Evolutionary conservation across 2,888 invertebrate species (phyloP).

Genomic region (Melitaea athalia): DNA sequence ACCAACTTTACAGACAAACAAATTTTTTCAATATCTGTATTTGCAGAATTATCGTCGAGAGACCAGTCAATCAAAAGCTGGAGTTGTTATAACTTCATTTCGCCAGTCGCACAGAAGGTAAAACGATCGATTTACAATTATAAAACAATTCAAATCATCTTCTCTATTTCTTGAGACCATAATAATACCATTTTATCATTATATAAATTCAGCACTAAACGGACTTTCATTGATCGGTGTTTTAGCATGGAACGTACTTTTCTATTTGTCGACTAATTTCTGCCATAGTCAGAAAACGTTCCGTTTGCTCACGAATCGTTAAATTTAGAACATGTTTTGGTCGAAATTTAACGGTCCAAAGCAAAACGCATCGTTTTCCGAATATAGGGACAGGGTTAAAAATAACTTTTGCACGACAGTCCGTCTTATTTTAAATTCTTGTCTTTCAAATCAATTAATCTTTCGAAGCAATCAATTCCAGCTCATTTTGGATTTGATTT

Average conservation of each 20-base stretch:
- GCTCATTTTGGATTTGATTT: constrained; percentile 10
- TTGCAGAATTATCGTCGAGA: constrained; percentile 75
- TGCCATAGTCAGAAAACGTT: too few species aligned
- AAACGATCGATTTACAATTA: constrained; percentile 26
- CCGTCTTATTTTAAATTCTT: constrained; percentile 32
- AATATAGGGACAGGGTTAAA: constrained; percentile 11
- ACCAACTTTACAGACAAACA: too few species aligned
- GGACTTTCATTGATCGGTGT: constrained; percentile 64
- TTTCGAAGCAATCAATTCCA: not conserved
- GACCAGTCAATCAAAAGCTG: constrained; percentile 85
- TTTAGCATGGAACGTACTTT: constrained; percentile 61
- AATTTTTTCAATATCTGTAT: not conserved
- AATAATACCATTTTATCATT: constrained; percentile 14
- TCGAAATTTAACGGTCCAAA: constrained; percentile 18
- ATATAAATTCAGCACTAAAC: constrained; percentile 49
- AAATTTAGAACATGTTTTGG: too few species aligned
- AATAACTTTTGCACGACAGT: constrained; percentile 58
- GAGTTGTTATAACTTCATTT: constrained; percentile 95
- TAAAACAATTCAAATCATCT: constrained; percentile 6
- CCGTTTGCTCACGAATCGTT: too few species aligned
- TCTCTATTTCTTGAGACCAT: constrained; percentile 21
- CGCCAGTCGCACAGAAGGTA: constrained; percentile 94
- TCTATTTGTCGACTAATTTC: too few species aligned
- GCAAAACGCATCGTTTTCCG: too few species aligned
- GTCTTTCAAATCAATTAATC: constrained; percentile 22